Base-by-base conservation (phyloP, 2,797 vertebrate species). In the Coregonus suidteri region DNA sequence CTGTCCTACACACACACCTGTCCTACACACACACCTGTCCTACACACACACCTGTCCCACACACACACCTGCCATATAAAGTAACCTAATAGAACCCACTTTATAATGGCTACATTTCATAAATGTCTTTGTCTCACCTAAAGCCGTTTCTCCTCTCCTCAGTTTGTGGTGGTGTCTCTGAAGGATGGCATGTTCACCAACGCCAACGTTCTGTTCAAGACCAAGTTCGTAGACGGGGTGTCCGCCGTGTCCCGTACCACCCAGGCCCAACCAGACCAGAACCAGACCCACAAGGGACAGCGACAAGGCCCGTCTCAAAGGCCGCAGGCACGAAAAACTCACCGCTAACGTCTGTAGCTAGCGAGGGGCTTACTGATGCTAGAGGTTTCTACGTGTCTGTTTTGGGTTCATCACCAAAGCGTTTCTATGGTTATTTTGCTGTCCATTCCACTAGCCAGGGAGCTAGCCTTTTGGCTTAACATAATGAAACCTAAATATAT, bases 161-260 rank as follows among this genome's bases (percentile, higher is more conserved):
- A 99, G 98, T 99, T 99, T 73, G 93, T 99, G 82, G 97, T 99
- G 54, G 98, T 99, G 73, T 99, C 98, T 4, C 91, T 99, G 66
- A 99, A 99, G 88, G 98, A 99, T 9, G 98, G 98, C 74, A 99
- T 99, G 97, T 99, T 99, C 91, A 96, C 93, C 91, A 99, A 99
- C 0, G 98, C 98, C 76, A 99, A 99, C 0, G 95, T 99, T 76
- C 95, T 99, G 64, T 99, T 95, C 89, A 98, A 95, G 91, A 99
- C 98, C 0, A 97, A 93, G 90, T 99, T 99, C 87, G 90, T 97
- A 34, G 97, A 99, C 67, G 98, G 98, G 18, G 93, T 98, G 82
- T 99, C 98, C 54, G 93, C 94, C 0, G 92, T 99, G 71, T 52
- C 93, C 0, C 94, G 98, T 81, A 94, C 93, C 0, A 76, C 91